phyloP scores from a whole-genome alignment of 2,113 vertebrate species.

The Riparia riparia region DNA sequence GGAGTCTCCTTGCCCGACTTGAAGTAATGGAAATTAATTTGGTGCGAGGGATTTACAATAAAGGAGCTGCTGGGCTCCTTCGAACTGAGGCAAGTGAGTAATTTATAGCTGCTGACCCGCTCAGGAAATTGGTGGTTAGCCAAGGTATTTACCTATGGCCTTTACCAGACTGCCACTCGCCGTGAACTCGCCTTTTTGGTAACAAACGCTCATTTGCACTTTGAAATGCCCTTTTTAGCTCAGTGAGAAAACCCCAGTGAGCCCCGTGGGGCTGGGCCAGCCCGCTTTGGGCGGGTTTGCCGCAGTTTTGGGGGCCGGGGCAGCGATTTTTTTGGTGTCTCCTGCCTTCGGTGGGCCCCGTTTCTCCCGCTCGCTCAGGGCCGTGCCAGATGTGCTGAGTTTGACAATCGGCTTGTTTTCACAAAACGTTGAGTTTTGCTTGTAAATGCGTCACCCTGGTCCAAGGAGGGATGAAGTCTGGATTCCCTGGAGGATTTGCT shows the following conservation, averaged over 20 bases:
- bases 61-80: conserved; percentile 26
- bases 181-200: conserved; percentile 14
- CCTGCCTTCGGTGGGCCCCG: background rate
- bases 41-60: conserved; percentile 29
- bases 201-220: background rate
- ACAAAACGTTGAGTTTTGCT: background rate
- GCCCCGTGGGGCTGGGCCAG: background rate
- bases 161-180: conserved; percentile 32
- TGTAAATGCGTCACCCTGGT: background rate
- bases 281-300: background rate
- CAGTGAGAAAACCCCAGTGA: background rate
- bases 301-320: background rate
- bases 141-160: conserved; percentile 62
- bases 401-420: background rate
- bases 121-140: conserved; percentile 73
- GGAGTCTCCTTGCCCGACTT: conserved; percentile 27
- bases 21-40: conserved; percentile 41
- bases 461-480: background rate
- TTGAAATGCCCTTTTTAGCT: background rate
- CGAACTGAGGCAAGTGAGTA: background rate
- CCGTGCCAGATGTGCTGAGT: background rate
- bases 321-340: background rate
- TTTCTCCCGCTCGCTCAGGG: background rate
- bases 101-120: conserved; percentile 48
- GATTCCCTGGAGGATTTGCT: background rate